Base-by-base conservation (phyloP, 2,888 invertebrate genomes). In the Meiosimyza decipiens region DNA sequence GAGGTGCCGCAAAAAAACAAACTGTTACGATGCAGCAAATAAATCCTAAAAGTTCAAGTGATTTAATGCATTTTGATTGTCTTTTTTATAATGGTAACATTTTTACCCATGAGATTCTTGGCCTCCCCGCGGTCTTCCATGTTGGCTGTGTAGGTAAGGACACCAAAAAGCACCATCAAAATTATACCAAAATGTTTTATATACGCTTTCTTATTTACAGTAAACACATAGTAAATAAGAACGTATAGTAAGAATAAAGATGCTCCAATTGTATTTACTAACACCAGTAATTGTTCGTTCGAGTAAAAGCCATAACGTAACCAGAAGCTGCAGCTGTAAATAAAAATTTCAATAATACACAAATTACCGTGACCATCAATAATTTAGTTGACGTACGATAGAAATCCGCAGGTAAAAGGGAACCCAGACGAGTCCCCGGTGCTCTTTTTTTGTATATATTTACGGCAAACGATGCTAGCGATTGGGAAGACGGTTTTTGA, bases 1-100 rank as follows among this genome's bases (percentile, higher is more conserved):
- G 89, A 6, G 96, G 96, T 13, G 96, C 92, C 28, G 93, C 94
- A 83, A 95, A 93, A 80, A 95, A 94, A 75, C 94, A 81, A 67
- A 95, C 90, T 1, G 95, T 95, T 64, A 95, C 89, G 40, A 90
- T 84, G 85, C 94, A 93, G 79, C 94, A 92, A 65, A 91, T 82
- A 52, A 91, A 83, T 66, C 91, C 91, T 91, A 84, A 6, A 40
- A 40, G 9, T 40, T 40, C 2, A 60, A 28, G 5, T 15, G 12
- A 28, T 33, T 62, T 12, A 16, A 52, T 52, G 9, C 3, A 3
- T 13, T 28, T 18, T 11, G 18, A 59, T 18, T 64, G 9, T 22
- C 18, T 63, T 18, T 60, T 28, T 22, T 40, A 28, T 28, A 50
- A 51, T 9, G 3, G 6, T 12, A 28, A 11, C 6, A 18, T 57